phyloP scores from a whole-genome alignment of 1,140 invertebrate genomes.

The Plectus sambesii region DNA sequence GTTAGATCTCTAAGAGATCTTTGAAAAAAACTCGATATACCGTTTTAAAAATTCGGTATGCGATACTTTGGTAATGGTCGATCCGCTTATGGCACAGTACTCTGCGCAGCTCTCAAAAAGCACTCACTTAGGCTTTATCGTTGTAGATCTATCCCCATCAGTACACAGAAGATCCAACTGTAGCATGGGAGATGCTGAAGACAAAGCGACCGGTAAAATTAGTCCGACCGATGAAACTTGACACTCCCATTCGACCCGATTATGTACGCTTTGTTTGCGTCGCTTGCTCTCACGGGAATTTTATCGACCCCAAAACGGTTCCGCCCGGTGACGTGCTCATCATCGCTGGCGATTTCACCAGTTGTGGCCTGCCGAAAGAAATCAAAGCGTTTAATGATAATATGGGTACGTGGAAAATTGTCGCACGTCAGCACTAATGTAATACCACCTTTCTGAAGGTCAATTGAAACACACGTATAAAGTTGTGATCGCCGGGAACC shows the following conservation, averaged over 20 bases:
- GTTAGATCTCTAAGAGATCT: too few species aligned
- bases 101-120: too few species aligned
- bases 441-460: constrained; percentile 47
- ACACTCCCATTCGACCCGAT: constrained; percentile 24
- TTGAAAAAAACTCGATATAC: too few species aligned
- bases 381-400: constrained; percentile 66
- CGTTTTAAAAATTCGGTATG: too few species aligned
- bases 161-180: constrained; percentile 27
- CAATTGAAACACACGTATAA: constrained; percentile 65
- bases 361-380: constrained; percentile 61
- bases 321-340: constrained; percentile 69
- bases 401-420: constrained; percentile 54
- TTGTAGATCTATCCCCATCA: constrained; percentile 25
- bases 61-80: too few species aligned
- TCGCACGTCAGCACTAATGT: neutral
- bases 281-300: constrained; percentile 68
- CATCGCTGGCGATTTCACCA: constrained; percentile 73
- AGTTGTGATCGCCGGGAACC: constrained; percentile 73
- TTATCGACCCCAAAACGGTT: constrained; percentile 56
- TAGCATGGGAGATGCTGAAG: constrained; percentile 30
- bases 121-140: too few species aligned
- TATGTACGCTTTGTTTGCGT: constrained; percentile 63
- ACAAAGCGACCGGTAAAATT: constrained; percentile 26
- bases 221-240: constrained; percentile 27
- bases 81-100: too few species aligned